These are phyloP conservation scores for Megaceryle alcyon DNA, from an alignment of 2,797 vertebrate genomes.

Conservation along the genomic window DNA sequence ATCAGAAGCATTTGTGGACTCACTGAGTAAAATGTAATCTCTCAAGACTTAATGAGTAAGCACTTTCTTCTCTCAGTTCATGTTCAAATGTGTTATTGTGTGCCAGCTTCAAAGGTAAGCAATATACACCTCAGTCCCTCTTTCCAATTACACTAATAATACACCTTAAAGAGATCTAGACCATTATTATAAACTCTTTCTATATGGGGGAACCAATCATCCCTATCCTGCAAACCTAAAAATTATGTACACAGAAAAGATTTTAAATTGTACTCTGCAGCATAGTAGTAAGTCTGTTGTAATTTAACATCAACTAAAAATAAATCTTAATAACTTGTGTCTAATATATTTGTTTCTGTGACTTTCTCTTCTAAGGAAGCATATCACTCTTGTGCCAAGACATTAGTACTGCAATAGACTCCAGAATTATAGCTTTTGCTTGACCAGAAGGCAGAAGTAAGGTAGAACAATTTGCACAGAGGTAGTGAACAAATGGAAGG, in stretches of 20 bases:
- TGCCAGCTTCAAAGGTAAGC: not conserved
- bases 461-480: not conserved
- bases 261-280: not conserved
- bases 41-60: not conserved
- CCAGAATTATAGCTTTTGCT: not conserved
- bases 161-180: not conserved
- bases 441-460: not conserved
- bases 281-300: not conserved
- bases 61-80: not conserved
- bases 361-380: not conserved
- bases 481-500: not conserved
- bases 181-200: not conserved
- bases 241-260: not conserved
- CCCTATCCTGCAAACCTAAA: not conserved
- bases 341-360: not conserved
- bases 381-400: accelerated
- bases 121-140: not conserved
- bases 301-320: not conserved
- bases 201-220: not conserved
- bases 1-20: not conserved
- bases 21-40: not conserved
- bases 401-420: not conserved
- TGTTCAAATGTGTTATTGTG: not conserved
- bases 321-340: not conserved
- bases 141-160: not conserved